Percentiles rank a stretch among this genome's conserved stretches.
Evolutionary conservation across 2,888 invertebrate genomes (phyloP).

Genomic region (Bibio marci): DNA sequence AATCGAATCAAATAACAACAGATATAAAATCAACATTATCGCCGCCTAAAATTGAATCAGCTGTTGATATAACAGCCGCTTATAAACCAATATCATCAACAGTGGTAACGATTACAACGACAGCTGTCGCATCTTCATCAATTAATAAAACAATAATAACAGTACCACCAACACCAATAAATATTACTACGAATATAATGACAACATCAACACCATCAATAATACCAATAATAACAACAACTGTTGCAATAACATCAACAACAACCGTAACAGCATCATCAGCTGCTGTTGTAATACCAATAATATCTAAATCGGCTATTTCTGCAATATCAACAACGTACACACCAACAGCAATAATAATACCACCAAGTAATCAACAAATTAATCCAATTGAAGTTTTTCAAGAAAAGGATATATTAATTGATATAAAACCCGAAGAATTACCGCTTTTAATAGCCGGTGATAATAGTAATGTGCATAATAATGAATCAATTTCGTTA

Average conservation of each 20-base stretch:
- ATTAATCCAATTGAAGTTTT: neutral
- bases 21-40: too few relatives aligned
- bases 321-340: too few relatives aligned
- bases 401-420: neutral
- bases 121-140: constrained; percentile 15
- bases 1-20: too few relatives aligned
- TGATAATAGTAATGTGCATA: too few relatives aligned
- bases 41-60: too few relatives aligned
- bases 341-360: too few relatives aligned
- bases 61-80: constrained; percentile 21
- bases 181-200: constrained; percentile 3
- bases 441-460: too few relatives aligned
- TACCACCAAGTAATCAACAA: too few relatives aligned
- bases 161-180: constrained; percentile 10
- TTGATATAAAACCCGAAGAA: too few relatives aligned
- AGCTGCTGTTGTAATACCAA: constrained; percentile 6
- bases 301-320: neutral
- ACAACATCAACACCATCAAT: constrained; percentile 4
- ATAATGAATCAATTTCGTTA: constrained; percentile 52
- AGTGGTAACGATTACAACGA: constrained; percentile 12
- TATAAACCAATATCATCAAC: constrained; percentile 14
- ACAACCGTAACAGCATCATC: constrained; percentile 17
- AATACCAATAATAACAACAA: constrained; percentile 2
- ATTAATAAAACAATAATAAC: too few relatives aligned
- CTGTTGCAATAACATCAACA: constrained; percentile 17